phyloP scores from a whole-genome alignment of 2,888 invertebrate species.

The Pristionchus japonicus region DNA sequence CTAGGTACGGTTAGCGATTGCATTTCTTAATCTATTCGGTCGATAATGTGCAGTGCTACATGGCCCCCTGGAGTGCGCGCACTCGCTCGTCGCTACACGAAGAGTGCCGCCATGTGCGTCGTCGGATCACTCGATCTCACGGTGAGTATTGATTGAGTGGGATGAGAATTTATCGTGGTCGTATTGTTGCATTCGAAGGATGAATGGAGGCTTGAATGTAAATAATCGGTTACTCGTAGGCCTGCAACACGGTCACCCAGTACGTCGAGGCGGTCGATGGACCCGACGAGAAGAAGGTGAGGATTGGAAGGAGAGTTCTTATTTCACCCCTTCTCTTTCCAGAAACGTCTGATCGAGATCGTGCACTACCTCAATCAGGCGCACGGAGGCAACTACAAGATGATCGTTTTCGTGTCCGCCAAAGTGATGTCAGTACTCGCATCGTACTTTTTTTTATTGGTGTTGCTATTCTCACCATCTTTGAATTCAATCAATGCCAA shows the following conservation, averaged over 20 bases:
- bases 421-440: conserved; percentile 80
- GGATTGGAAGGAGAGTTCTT: neutral
- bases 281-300: conserved; percentile 82
- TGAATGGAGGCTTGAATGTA: too few species aligned
- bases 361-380: conserved; percentile 79
- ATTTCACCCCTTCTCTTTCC: neutral
- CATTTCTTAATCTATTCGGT: neutral
- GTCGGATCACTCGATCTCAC: conserved; percentile 89
- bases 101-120: conserved; percentile 89
- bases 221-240: too few species aligned
- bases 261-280: conserved; percentile 84
- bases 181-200: too few species aligned
- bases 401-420: conserved; percentile 90
- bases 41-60: conserved; percentile 83
- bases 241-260: conserved; percentile 90
- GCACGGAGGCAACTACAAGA: conserved; percentile 86
- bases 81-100: conserved; percentile 89
- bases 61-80: conserved; percentile 92
- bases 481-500: too few species aligned
- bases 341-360: conserved; percentile 42
- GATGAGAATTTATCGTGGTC: neutral
- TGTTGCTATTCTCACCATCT: too few species aligned
- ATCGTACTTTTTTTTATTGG: too few species aligned
- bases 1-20: conserved; percentile 79
- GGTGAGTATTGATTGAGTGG: conserved; percentile 67